Conservation (phyloP, 2,888 invertebrate species). For the Mystacides longicornis region DNA sequence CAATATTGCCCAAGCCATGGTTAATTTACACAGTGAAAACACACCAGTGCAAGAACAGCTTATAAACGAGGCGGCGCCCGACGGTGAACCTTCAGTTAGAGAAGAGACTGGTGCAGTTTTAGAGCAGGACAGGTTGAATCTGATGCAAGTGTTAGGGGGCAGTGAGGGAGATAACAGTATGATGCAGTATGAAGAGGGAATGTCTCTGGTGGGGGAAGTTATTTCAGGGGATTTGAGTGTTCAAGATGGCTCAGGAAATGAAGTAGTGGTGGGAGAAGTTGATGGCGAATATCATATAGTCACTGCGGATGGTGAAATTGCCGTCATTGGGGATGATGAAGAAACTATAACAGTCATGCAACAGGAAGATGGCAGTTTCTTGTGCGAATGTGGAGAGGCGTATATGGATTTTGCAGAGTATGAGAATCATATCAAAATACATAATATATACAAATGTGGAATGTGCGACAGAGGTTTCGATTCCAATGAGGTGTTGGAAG, state of each 20-base stretch:
- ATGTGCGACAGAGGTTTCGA: constrained; percentile 46
- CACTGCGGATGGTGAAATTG: constrained; percentile 39
- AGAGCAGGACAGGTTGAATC: constrained; percentile 12
- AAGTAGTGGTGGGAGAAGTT: constrained; percentile 37
- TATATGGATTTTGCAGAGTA: constrained; percentile 40
- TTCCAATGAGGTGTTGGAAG: constrained; percentile 40
- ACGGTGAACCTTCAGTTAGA: background rate
- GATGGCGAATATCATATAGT: constrained; percentile 34
- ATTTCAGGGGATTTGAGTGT: constrained; percentile 9
- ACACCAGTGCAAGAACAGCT: background rate
- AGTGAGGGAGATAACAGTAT: constrained; percentile 11
- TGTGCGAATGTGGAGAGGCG: constrained; percentile 44
- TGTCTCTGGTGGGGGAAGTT: constrained; percentile 4
- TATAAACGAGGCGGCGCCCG: background rate
- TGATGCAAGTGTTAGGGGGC: constrained; percentile 19
- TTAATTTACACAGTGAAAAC: background rate
- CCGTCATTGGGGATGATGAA: constrained; percentile 43
- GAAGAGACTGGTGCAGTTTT: background rate
- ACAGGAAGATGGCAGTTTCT: constrained; percentile 40
- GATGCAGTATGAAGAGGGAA: constrained; percentile 14
- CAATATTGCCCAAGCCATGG: background rate
- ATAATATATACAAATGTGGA: constrained; percentile 37
- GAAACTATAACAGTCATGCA: constrained; percentile 40
- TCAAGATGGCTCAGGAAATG: constrained; percentile 34
- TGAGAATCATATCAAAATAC: constrained; percentile 41